Conservation (phyloP, 2,888 invertebrate genomes). For the Drosophila vallismaia region DNA sequence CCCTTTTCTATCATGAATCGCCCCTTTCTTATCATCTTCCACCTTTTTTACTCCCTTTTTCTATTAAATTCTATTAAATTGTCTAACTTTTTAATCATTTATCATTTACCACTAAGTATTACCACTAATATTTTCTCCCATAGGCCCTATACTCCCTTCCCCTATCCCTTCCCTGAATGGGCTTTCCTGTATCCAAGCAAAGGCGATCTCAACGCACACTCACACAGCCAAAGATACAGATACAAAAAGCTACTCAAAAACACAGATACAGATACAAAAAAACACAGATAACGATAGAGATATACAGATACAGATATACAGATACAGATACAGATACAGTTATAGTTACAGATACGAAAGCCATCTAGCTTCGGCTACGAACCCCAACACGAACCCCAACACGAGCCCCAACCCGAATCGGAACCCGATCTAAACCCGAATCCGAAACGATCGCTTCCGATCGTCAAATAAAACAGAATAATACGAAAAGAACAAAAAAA, state of each 20-base stretch:
- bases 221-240: neutral
- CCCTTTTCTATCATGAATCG: too few species aligned
- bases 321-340: too few species aligned
- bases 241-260: neutral
- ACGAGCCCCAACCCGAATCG: too few species aligned
- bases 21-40: too few species aligned
- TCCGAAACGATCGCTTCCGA: neutral
- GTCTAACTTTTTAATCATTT: too few species aligned
- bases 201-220: constrained; percentile 40
- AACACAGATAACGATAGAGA: too few species aligned
- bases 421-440: neutral
- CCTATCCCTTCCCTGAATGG: neutral
- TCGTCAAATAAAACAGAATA: neutral
- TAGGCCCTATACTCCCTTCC: neutral
- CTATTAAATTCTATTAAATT: too few species aligned
- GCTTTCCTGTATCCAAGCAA: constrained; percentile 54
- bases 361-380: neutral
- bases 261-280: neutral
- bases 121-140: neutral
- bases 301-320: too few species aligned
- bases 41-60: too few species aligned
- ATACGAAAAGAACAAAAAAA: neutral
- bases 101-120: too few species aligned
- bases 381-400: neutral
- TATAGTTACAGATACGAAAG: too few species aligned